Percentiles rank a stretch among this genome's conserved stretches.
Evolutionary conservation across 1,140 invertebrate species (phyloP).

Genomic region (Drosophila varians): DNA sequence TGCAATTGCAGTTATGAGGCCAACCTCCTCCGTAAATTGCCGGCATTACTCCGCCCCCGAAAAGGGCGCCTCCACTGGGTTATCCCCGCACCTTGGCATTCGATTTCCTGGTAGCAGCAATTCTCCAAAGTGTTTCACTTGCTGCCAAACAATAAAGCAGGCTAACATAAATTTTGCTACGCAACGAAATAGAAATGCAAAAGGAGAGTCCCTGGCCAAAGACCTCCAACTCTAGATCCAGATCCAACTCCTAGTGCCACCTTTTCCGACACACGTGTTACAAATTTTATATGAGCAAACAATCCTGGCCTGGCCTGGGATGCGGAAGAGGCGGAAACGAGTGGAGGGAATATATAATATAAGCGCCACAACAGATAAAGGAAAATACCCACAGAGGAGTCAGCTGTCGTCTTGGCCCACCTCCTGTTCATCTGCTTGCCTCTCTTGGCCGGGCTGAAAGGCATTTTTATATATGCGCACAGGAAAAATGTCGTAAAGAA

Average conservation of each 20-base stretch:
- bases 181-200: conserved; percentile 43
- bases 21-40: conserved; percentile 45
- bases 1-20: conserved; percentile 55
- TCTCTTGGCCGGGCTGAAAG: conserved; percentile 21
- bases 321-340: conserved; percentile 4
- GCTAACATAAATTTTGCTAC: conserved; percentile 51
- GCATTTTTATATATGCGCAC: conserved; percentile 79
- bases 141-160: conserved; percentile 75
- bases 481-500: conserved; percentile 82
- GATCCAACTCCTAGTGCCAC: conserved; percentile 4
- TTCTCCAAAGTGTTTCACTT: conserved; percentile 79
- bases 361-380: conserved; percentile 74
- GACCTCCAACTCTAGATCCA: background rate
- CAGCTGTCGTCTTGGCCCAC: conserved; percentile 27
- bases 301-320: conserved; percentile 36
- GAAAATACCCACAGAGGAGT: conserved; percentile 58
- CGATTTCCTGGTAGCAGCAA: conserved; percentile 57
- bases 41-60: conserved; percentile 34
- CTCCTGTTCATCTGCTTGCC: conserved; percentile 22
- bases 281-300: conserved; percentile 78
- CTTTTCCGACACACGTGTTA: conserved; percentile 69
- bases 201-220: background rate
- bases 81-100: conserved; percentile 3
- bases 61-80: background rate
- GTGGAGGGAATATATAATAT: conserved; percentile 56